Base-by-base conservation (phyloP, 2,113 vertebrate species). In the Gnathonemus longibarbis region DNA sequence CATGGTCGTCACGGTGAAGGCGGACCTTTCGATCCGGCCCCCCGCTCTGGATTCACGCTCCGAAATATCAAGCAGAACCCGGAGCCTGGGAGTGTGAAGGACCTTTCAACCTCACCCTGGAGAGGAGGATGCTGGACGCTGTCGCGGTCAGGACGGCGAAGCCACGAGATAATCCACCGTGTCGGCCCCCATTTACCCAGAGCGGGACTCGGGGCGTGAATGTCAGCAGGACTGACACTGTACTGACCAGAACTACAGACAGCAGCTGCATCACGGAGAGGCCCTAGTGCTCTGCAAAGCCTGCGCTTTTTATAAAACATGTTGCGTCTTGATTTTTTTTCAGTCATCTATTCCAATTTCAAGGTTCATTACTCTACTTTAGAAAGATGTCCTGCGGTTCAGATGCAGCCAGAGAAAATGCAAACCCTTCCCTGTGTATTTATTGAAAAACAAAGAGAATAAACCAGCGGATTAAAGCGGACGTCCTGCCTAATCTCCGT, bases 41-140 rank as follows among this genome's bases (percentile, higher is more conserved):
- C 35, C 87, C n/a, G 49, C 90, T 89, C 86, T 45, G 89, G 19
- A 45, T n/a, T 27, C 90, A 93, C 89, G 85, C 27, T 4, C 46
- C 27, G 48, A 93, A 94, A 94, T 93, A 93, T 92, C 93, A 94
- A 95, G 90, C 91, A 94, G 93, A 94, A 92, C 91, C 92, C 93
- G 89, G 92, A 84, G 91, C 91, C 62, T 91, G 92, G 91, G 92
- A 90, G 88, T 88, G 89, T 80, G 88, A 90, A 74, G 58, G 89
- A 91, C 91, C 92, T 92, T 91, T 91, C 84, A 91, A 94, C 93
- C 92, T 88, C 89, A 17, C 35, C 35, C 74, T 19, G 17, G 31
- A 39, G 31, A 77, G 31, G 35, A 77, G 15, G 74, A 80, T 80
- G 74, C 35, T 5, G 15, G 35, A 35, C 35, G 15, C 17, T 80